Conservation (phyloP, 2,888 invertebrate species). For the Priocnemis perturbator region DNA sequence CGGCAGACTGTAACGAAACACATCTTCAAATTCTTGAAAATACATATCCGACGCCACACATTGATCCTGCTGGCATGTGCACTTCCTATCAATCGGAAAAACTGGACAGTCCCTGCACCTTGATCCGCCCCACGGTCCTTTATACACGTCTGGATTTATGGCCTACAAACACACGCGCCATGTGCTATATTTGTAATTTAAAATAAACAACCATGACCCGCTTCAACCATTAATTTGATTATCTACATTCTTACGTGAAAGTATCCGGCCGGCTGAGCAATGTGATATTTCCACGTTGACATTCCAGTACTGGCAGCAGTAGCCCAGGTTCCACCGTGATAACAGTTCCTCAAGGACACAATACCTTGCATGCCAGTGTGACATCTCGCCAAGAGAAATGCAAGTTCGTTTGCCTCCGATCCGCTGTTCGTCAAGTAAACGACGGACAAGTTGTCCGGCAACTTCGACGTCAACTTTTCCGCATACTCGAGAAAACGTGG, state of each 20-base stretch:
- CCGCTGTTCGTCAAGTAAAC: slow-evolving; percentile 97
- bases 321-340: slow-evolving; percentile 94
- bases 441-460: slow-evolving; percentile 92
- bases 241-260: slow-evolving; percentile 80
- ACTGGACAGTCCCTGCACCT: slow-evolving; percentile 91
- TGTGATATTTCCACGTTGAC: slow-evolving; percentile 86
- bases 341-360: slow-evolving; percentile 90
- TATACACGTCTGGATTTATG: slow-evolving; percentile 94
- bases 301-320: slow-evolving; percentile 89
- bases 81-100: slow-evolving; percentile 81
- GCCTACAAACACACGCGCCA: slow-evolving; percentile 77
- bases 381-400: slow-evolving; percentile 89
- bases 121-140: slow-evolving; percentile 93
- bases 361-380: slow-evolving; percentile 91
- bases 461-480: slow-evolving; percentile 85
- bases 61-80: slow-evolving; percentile 79
- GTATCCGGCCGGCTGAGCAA: slow-evolving; percentile 83
- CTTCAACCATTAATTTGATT: background rate
- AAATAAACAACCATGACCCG: background rate
- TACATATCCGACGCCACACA: slow-evolving; percentile 89
- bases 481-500: slow-evolving; percentile 94
- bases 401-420: slow-evolving; percentile 97
- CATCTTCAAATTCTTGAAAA: slow-evolving; percentile 87
- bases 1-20: slow-evolving; percentile 87
- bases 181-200: background rate